Evolutionary conservation across 35 echinoderm and acorn worm species (phyloP).

Genomic region (Eucidaris tribuloides): DNA sequence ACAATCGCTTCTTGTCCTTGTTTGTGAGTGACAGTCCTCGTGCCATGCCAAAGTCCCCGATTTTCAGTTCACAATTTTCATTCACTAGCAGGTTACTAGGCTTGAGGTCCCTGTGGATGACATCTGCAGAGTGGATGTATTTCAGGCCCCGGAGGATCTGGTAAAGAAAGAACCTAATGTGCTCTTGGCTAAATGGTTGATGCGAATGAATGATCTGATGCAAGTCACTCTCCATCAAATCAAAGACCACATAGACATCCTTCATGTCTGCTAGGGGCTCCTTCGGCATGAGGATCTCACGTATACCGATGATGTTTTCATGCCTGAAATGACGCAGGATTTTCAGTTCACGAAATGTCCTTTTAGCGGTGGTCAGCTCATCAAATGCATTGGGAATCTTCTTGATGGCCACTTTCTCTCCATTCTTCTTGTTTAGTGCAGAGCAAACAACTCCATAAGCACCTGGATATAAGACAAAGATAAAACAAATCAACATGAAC

Average conservation of each 20-base stretch:
- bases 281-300: constrained; percentile 81
- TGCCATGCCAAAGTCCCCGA: constrained; percentile 99
- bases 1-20: constrained; percentile 62
- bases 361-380: constrained; percentile 82
- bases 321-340: constrained; percentile 93
- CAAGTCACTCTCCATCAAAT: constrained; percentile 99
- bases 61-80: constrained; percentile 93
- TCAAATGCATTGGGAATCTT: constrained; percentile 99
- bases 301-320: constrained; percentile 92
- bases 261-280: constrained; percentile 70
- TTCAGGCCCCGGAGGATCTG: constrained; percentile 88
- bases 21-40: constrained; percentile 51
- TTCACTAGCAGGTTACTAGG: constrained; percentile 94
- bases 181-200: constrained; percentile 82
- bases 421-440: constrained; percentile 77
- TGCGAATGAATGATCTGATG: constrained; percentile 97
- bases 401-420: constrained; percentile 95
- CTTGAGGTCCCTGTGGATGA: constrained; percentile 88
- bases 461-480: constrained; percentile 45
- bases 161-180: constrained; percentile 89
- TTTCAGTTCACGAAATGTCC: constrained; percentile 92
- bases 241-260: constrained; percentile 98
- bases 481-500: too few relatives aligned
- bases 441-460: constrained; percentile 99
- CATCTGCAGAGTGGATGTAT: constrained; percentile 95